Conservation (phyloP, 2,888 invertebrate genomes). For the Callyntrura sp. region DNA sequence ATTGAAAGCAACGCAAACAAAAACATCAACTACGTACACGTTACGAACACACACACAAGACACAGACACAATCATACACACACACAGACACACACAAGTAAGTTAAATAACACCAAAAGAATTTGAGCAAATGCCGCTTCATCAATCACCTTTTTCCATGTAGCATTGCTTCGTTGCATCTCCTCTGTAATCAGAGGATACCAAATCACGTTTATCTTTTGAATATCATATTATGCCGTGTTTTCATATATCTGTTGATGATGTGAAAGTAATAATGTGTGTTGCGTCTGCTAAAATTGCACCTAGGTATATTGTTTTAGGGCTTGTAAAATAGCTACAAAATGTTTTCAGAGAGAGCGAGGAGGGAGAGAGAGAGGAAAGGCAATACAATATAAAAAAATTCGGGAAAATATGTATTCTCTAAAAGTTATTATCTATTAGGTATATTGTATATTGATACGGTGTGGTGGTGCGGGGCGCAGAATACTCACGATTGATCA, state of each 20-base stretch:
- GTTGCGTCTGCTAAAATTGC: slow-evolving; percentile 50
- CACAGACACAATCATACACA: background rate
- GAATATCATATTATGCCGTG: slow-evolving; percentile 58
- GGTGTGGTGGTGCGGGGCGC: background rate
- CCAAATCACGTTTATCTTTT: slow-evolving; percentile 73
- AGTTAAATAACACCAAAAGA: slow-evolving; percentile 44
- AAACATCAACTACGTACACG: background rate
- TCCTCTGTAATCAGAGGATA: slow-evolving; percentile 68
- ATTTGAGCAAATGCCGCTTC: slow-evolving; percentile 70
- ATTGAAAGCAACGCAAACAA: slow-evolving; percentile 58
- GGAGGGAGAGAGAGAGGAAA: too few relatives aligned
- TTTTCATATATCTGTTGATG: slow-evolving; percentile 27
- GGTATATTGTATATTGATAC: background rate
- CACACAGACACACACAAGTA: background rate
- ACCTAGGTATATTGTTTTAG: slow-evolving; percentile 50
- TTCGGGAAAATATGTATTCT: too few relatives aligned
- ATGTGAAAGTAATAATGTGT: slow-evolving; percentile 16
- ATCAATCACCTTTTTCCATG: slow-evolving; percentile 70
- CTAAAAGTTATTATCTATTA: slow-evolving; percentile 7
- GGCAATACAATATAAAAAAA: slow-evolving; percentile 16
- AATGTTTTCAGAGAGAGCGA: background rate
- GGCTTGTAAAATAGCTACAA: slow-evolving; percentile 53
- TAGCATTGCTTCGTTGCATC: slow-evolving; percentile 4
- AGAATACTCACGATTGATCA: slow-evolving; percentile 56
- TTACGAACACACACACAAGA: background rate